Evolutionary conservation across 2,888 invertebrate genomes (phyloP).

Genomic region (Leucania comma): DNA sequence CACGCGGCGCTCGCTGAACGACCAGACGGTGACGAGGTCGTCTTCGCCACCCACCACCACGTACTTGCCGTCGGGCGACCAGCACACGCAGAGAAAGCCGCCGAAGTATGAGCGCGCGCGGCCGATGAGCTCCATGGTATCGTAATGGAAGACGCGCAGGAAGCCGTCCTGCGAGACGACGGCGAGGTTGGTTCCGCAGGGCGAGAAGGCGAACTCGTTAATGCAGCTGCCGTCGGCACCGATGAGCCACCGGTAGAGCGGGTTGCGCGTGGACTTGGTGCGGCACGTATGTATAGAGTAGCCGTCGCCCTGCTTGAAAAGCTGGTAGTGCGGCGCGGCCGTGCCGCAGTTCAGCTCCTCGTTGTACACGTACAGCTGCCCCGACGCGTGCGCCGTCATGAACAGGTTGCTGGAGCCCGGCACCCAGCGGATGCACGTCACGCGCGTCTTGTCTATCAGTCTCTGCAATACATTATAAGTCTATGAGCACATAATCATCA

Average conservation of each 20-base stretch:
- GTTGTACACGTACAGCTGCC: slow-evolving; percentile 99
- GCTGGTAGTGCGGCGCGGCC: slow-evolving; percentile 97
- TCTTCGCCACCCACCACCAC: slow-evolving; percentile 99
- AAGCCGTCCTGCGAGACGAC: slow-evolving; percentile 98
- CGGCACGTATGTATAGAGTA: slow-evolving; percentile 98
- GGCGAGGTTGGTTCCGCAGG: slow-evolving; percentile 97
- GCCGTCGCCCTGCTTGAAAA: slow-evolving; percentile 98
- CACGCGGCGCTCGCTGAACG: slow-evolving; percentile 97
- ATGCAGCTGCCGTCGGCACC: slow-evolving; percentile 96
- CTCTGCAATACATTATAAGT: slow-evolving; percentile 90
- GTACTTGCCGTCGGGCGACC: slow-evolving; percentile 99
- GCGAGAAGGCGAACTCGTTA: slow-evolving; percentile 99
- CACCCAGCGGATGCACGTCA: slow-evolving; percentile 99
- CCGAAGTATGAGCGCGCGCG: slow-evolving; percentile 99
- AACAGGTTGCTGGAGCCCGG: slow-evolving; percentile 98
- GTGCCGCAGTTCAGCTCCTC: slow-evolving; percentile 98
- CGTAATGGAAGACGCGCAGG: slow-evolving; percentile 98
- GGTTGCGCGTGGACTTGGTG: slow-evolving; percentile 98
- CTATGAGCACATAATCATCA: background rate
- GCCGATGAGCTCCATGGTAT: slow-evolving; percentile 98
- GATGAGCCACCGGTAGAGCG: slow-evolving; percentile 95
- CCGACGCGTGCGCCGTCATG: slow-evolving; percentile 98
- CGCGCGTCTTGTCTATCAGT: slow-evolving; percentile 97
- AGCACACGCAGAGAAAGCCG: slow-evolving; percentile 98
- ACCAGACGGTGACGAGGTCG: slow-evolving; percentile 99